These are phyloP conservation scores for Cataglyphis altisquamis DNA, from an alignment of 2,888 invertebrate species.

Conservation along the genomic window DNA sequence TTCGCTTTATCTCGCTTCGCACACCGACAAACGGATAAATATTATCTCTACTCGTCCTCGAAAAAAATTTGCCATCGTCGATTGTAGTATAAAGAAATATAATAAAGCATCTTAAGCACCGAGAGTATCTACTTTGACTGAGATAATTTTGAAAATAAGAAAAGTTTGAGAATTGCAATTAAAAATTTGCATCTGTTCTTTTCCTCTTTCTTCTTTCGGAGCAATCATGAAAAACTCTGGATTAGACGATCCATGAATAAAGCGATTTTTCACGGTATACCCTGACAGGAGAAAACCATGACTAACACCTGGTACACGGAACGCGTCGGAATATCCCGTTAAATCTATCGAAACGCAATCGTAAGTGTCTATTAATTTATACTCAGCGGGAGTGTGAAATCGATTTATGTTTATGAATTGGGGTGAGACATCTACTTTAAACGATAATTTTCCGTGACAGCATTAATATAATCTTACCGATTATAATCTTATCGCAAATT, in stretches of 20 bases:
- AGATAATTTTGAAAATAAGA: background rate
- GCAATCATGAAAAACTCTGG: conserved; percentile 19
- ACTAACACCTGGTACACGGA: conserved; percentile 79
- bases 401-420: conserved; percentile 72
- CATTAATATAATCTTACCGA: background rate
- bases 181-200: background rate
- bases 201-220: background rate
- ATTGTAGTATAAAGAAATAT: background rate
- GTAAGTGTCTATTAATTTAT: conserved; percentile 83
- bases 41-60: background rate
- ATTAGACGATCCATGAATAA: conserved; percentile 48
- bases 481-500: background rate
- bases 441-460: conserved; percentile 1
- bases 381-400: conserved; percentile 81
- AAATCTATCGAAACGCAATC: conserved; percentile 68
- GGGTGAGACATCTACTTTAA: background rate
- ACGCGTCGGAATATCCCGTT: conserved; percentile 70
- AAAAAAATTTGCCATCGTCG: background rate
- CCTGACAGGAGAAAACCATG: conserved; percentile 67
- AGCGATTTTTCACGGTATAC: conserved; percentile 77
- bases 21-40: conserved; percentile 33
- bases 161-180: background rate
- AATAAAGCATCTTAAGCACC: background rate
- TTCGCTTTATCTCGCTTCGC: conserved; percentile 36
- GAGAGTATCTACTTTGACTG: background rate